Evolutionary conservation across 1,140 invertebrate species (phyloP).

Genomic region (Eufriesea mexicana): DNA sequence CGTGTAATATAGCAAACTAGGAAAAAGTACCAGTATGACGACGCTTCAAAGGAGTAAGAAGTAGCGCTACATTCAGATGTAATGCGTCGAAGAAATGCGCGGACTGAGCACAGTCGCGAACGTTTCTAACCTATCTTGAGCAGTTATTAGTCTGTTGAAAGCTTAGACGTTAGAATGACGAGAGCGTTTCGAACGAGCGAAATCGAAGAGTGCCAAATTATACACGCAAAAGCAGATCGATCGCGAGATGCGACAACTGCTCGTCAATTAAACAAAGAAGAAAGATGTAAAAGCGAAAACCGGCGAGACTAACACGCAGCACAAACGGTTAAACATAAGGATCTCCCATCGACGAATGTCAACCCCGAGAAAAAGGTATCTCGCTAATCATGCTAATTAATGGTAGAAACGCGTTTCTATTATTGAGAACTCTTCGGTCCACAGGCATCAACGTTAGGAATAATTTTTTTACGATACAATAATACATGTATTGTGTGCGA

Average conservation of each 20-base stretch:
- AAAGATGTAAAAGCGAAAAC: not conserved
- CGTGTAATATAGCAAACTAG: not conserved
- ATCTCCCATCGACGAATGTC: not conserved
- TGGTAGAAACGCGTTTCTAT: constrained; percentile 7
- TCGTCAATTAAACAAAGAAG: constrained; percentile 50
- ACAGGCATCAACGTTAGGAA: constrained; percentile 27
- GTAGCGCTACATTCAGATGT: not conserved
- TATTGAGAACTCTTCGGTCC: constrained; percentile 1
- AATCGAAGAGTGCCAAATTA: constrained; percentile 58
- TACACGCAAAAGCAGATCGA: constrained; percentile 17
- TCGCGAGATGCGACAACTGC: constrained; percentile 15
- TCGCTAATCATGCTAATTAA: constrained; percentile 29
- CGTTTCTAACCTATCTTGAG: not conserved
- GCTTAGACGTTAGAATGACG: not conserved
- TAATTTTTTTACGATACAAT: constrained; percentile 53
- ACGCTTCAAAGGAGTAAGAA: constrained; percentile 1
- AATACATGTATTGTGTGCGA: not conserved
- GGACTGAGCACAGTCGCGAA: not conserved
- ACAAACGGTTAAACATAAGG: constrained; percentile 28
- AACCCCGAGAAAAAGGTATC: constrained; percentile 26
- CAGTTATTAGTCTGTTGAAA: not conserved
- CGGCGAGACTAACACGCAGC: constrained; percentile 22
- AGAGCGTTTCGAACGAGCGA: not conserved
- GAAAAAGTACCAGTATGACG: not conserved
- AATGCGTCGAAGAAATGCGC: not conserved